A percentile compares a stretch with the other conserved stretches of the same genome.
Conservation (phyloP, 2,888 invertebrate genomes). For the Cancer borealis region DNA sequence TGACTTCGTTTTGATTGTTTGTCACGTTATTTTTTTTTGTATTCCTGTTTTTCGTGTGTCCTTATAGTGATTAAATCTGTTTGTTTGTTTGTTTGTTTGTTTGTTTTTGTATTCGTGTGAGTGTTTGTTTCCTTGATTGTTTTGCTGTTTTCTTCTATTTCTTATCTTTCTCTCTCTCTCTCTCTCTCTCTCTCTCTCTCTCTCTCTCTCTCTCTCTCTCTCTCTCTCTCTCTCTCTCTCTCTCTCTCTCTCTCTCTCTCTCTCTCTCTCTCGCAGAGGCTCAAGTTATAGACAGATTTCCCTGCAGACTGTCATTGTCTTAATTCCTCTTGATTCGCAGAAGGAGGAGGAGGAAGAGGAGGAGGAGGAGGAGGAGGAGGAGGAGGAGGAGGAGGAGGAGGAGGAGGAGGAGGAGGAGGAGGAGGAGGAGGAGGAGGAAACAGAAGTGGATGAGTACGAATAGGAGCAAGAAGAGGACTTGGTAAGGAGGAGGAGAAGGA, state of each 20-base stretch:
- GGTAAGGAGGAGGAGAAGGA: not conserved
- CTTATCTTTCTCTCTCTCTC: not conserved
- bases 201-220: too few species aligned
- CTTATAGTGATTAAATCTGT: too few species aligned
- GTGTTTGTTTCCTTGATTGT: too few species aligned
- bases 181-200: not conserved
- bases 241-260: not conserved
- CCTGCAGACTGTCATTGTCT: conserved; percentile 20
- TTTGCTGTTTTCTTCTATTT: too few species aligned
- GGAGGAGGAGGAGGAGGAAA: not conserved
- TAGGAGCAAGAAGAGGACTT: not conserved
- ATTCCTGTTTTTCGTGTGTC: not conserved
- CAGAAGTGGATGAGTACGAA: not conserved
- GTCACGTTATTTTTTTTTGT: not conserved
- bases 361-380: not conserved
- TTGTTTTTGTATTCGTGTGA: too few species aligned
- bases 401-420: not conserved
- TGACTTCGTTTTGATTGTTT: not conserved
- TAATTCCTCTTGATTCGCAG: conserved; percentile 11
- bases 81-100: too few species aligned
- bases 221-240: too few species aligned
- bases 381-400: not conserved
- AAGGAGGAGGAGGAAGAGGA: too few species aligned
- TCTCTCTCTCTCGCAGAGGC: not conserved
- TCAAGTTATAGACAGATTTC: conserved; percentile 20